These are phyloP conservation scores for Cheilosia urbana DNA, from an alignment of 2,888 invertebrate species.

Conservation along the genomic window DNA sequence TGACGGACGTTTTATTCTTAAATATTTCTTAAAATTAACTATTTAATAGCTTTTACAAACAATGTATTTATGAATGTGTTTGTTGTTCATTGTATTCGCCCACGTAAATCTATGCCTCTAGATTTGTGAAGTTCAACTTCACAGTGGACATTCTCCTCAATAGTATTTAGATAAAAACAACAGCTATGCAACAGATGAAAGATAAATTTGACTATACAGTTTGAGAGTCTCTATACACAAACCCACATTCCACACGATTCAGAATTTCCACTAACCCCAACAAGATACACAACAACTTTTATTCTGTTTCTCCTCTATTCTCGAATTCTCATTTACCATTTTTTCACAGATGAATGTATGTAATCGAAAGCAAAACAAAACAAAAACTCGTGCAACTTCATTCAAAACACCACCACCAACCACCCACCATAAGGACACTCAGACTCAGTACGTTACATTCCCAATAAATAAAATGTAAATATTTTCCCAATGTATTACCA, in stretches of 20 bases:
- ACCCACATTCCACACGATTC: conserved; percentile 50
- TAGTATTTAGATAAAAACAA: conserved; percentile 34
- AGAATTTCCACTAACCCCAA: conserved; percentile 19
- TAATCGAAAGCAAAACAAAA: conserved; percentile 62
- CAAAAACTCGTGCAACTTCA: conserved; percentile 54
- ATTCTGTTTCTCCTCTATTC: conserved; percentile 23
- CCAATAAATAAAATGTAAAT: conserved; percentile 9
- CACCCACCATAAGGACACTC: not conserved
- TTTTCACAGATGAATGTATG: conserved; percentile 11
- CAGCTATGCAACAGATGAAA: conserved; percentile 68
- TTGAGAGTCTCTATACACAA: conserved; percentile 40
- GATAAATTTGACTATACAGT: conserved; percentile 48
- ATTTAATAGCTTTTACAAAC: too few species aligned
- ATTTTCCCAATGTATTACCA: conserved; percentile 78
- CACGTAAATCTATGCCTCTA: too few species aligned
- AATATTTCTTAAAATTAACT: too few species aligned
- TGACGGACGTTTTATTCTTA: too few species aligned
- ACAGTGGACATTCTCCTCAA: not conserved
- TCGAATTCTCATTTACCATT: conserved; percentile 10
- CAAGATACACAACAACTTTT: conserved; percentile 4
- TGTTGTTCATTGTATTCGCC: too few species aligned
- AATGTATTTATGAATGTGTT: too few species aligned
- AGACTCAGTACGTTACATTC: not conserved
- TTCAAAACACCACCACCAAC: conserved; percentile 34
- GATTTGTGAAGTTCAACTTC: conserved; percentile 18